Evolutionary conservation across 2,113 vertebrate species (phyloP), one percentile per base, ranked within the genome.

Genomic region (Lathamus discolor): DNA sequence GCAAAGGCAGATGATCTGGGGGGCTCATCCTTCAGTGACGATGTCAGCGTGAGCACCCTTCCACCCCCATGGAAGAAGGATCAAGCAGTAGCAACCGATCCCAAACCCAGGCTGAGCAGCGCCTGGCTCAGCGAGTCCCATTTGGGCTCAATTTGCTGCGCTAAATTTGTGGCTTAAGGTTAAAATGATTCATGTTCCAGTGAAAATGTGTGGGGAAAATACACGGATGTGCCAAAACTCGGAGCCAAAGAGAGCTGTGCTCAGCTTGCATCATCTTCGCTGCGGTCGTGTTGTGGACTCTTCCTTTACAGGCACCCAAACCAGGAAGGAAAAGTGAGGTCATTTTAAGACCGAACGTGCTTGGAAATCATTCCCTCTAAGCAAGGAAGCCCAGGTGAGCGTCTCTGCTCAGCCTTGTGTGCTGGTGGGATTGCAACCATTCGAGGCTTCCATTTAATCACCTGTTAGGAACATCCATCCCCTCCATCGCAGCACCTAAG

Each of bases 261-360:
- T 44, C 22, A 22, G 0, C 41, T 2, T 13, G 7, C 0, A 9
- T 9, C 39, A 17, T 8, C 15, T 10, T 19, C 23, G 1, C 31
- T 8, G 31, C 7, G 25, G 7, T 13, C 24, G 3, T 27, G 29
- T 2, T 35, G 9, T 6, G 48, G 41, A 18, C 39, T 67, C 37
- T 46, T 2, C 51, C 54, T 54, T 54, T 24, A 29, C 67, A 73
- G 79, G 73, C 41, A 72, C 29, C 25, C 66, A 84, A 77, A 62
- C 23, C 27, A 22, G 37, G 37, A 35, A 73, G 48, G 73, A 49
- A 24, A 49, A 88, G 3, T 2, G 57, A 46, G 51, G 33, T 64
- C 39, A 11, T 33, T 46, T 54, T 39, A 62, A 78, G 29, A 11
- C 39, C 13, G 72, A 61, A n/a, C 10, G 2, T 13, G n/a, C n/a